Evolutionary conservation across 2,797 vertebrate genomes (phyloP), one percentile per base, ranked within the genome.

Genomic region (Typhlichthys eigenmanni): DNA sequence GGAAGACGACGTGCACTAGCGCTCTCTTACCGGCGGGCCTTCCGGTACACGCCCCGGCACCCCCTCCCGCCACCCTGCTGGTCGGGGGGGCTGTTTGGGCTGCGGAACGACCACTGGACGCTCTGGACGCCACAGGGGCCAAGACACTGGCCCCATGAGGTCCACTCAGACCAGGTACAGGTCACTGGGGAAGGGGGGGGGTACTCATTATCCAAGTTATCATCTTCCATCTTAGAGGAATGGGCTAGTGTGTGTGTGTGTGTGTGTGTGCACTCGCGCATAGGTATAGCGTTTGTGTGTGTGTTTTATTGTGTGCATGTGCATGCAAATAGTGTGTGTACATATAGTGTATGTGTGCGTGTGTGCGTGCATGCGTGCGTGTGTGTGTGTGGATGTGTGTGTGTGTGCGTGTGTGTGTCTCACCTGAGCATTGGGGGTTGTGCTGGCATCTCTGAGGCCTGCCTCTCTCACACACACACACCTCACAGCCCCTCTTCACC

Each of bases 51-150:
- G 24, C 95, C 96, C 0, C 91, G 73, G 66, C 96, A 97, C 0
- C 82, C 86, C 10, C 69, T 88, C 1, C 95, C 94, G 0, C 73
- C 87, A 13, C 95, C 93, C 0, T 91, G 82, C 16, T 86, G 90
- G 50, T 62, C 78, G 11, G 95, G 95, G 76, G 95, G 95, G 76
- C 94, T 96, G 76, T 93, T 94, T n/a, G 96, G 95, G 76, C 96
- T 97, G 47, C 95, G 92, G 75, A 98, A 98, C 0, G 96, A 94
- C 96, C 96, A 98, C 88, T 97, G 96, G 43, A 98, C 88, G 50
- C 95, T 95, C 81, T 94, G 93, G 48, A 94, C 90, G 0, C 94
- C 93, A 19, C 96, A 96, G 0, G 94, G 91, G 0, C 95, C 96
- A 74, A 95, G 81, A 77, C 96, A 98, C 38, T 95, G 91, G 0